Evolutionary conservation across 2,113 vertebrate species (phyloP).

Genomic region (Microcebus griseorufus): DNA sequence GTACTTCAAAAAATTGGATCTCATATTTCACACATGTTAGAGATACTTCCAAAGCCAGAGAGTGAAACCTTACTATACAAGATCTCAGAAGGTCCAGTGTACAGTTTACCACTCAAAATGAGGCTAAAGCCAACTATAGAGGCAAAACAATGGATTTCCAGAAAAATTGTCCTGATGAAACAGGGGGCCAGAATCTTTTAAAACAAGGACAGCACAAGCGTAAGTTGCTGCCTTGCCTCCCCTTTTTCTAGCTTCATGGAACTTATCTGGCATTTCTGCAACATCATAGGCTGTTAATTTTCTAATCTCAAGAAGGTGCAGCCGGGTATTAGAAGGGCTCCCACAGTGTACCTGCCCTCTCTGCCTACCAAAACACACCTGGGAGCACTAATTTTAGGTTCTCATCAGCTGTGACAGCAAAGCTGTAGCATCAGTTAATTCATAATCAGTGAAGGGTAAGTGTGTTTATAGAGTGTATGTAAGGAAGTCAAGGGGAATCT

Average conservation of each 20-base stretch:
- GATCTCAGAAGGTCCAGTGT: background rate
- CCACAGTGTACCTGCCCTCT: constrained; percentile 50
- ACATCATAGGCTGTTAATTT: background rate
- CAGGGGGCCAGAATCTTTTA: background rate
- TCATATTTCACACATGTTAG: background rate
- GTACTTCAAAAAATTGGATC: background rate
- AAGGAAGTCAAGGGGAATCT: constrained; percentile 61
- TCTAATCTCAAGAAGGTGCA: background rate
- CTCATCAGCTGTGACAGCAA: constrained; percentile 81
- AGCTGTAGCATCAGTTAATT: constrained; percentile 78
- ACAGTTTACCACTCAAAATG: background rate
- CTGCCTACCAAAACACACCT: constrained; percentile 65
- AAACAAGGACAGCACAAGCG: background rate
- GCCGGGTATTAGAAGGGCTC: constrained; percentile 57
- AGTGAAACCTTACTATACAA: background rate
- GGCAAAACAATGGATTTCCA: background rate
- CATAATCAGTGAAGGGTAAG: constrained; percentile 67
- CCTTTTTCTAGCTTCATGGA: background rate
- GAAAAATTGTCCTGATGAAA: background rate
- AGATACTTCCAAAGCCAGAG: constrained; percentile 21
- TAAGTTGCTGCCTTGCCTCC: background rate
- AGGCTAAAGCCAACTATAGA: background rate
- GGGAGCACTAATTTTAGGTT: constrained; percentile 80
- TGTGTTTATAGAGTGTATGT: constrained; percentile 62
- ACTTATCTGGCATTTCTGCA: background rate